Evolutionary conservation across 2,113 vertebrate species (phyloP).

Genomic region (Procapra przewalskii): DNA sequence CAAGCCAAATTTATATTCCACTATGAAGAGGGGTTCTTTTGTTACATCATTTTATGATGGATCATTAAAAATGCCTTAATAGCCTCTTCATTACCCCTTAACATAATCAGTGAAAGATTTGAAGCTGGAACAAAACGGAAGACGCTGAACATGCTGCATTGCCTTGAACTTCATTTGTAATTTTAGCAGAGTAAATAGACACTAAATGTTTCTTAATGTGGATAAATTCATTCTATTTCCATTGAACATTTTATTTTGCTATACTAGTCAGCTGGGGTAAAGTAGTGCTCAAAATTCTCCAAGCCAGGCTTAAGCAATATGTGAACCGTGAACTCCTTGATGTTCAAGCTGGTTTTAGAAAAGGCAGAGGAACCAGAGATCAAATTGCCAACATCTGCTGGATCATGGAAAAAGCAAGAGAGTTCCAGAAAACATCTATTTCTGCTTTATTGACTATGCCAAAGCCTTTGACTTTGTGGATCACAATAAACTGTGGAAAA

Average conservation of each 20-base stretch:
- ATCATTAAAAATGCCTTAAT: conserved; percentile 90
- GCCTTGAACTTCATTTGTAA: conserved; percentile 92
- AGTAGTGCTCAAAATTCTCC: too few relatives aligned
- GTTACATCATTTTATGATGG: conserved; percentile 87
- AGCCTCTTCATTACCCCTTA: conserved; percentile 85
- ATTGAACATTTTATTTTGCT: conserved; percentile 76
- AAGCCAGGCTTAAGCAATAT: too few relatives aligned
- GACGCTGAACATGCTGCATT: conserved; percentile 87
- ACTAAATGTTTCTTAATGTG: conserved; percentile 89
- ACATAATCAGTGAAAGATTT: conserved; percentile 86
- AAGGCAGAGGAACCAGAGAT: too few relatives aligned
- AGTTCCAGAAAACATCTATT: too few relatives aligned
- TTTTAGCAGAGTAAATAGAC: conserved; percentile 89
- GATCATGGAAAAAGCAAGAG: too few relatives aligned
- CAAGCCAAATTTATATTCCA: conserved; percentile 88
- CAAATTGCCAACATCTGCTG: too few relatives aligned
- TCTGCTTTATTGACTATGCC: too few relatives aligned
- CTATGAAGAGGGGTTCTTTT: conserved; percentile 89
- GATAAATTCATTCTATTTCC: conserved; percentile 90
- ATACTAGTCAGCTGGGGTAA: not conserved
- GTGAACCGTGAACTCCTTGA: too few relatives aligned
- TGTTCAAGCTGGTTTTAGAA: too few relatives aligned
- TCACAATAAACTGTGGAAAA: too few relatives aligned
- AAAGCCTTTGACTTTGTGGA: too few relatives aligned
- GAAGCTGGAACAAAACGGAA: conserved; percentile 89